These are phyloP conservation scores for Anhinga rufa DNA, from an alignment of 2,113 vertebrate genomes.

Conservation along the genomic window DNA sequence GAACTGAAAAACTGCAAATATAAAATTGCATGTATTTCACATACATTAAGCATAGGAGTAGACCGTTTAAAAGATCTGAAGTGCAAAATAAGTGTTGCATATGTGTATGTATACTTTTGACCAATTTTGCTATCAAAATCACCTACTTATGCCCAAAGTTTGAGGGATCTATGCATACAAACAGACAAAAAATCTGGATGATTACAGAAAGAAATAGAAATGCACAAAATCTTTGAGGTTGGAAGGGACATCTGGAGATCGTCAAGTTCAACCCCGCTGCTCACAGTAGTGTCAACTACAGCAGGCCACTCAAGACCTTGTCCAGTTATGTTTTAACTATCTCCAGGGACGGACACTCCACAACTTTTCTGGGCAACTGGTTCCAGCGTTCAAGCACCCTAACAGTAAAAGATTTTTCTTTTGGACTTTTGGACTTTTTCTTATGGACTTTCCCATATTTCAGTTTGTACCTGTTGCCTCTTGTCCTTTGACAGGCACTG, in stretches of 20 bases:
- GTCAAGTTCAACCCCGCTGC: not conserved
- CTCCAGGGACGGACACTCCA: not conserved
- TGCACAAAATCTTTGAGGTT: not conserved
- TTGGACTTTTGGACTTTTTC: too few relatives aligned
- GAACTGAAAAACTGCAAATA: not conserved
- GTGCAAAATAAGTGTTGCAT: not conserved
- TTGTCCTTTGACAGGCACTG: not conserved
- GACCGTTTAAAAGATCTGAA: not conserved
- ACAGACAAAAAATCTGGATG: not conserved
- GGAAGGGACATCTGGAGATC: not conserved
- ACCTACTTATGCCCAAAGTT: not conserved
- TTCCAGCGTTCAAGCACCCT: not conserved
- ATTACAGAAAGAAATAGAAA: not conserved
- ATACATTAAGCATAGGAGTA: not conserved
- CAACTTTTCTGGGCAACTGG: not conserved
- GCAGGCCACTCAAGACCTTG: not conserved
- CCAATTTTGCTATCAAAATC: not conserved
- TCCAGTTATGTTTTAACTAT: not conserved
- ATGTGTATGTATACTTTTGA: not conserved
- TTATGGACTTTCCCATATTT: not conserved
- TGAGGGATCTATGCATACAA: not conserved
- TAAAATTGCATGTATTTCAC: not conserved
- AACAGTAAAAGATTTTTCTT: not conserved
- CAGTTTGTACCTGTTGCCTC: not conserved
- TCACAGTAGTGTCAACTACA: not conserved